Base-by-base conservation (phyloP, 2,888 invertebrate species). In the Sphinx pinastri region DNA sequence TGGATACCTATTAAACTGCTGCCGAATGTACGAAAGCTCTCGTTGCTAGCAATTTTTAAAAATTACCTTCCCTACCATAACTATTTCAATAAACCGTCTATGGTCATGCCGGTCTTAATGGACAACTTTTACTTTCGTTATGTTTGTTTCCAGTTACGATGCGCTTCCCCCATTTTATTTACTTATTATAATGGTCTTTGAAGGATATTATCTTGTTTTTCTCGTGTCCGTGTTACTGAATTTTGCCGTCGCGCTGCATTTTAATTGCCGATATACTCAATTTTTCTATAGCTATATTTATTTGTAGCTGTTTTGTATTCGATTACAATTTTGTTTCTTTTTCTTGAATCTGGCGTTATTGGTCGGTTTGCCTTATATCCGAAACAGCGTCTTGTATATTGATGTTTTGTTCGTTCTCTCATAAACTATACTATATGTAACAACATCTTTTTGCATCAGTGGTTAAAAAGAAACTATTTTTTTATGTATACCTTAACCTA, bases 71-170 rank as follows among this genome's bases (percentile, higher is more conserved):
- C 79, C 79, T 81, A 84, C 85, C 86, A 86, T 91, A 88, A 90
- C 91, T 91, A 90, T 92, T 91, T 90, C 90, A 92, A 92, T 92
- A 91, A 90, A 92, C 88, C 84, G 87, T 89, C 90, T 88, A 89
- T 87, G 88, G 88, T 88, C 87, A 85, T 89, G 78, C 83, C 84
- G 84, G 77, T 84, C 81, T 83, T 88, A 89, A 91, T 90, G 87
- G 88, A 84, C 84, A 86, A 90, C 90, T 91, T 91, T 90, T 89
- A 84, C 90, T 90, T 91, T 90, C 86, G 80, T 82, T 84, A 87
- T 87, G 84, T 88, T 89, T 88, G 86, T 85, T 63, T 63, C 63
- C 19, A 84, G 80, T 82, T 86, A 85, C 81, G 80, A 78, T 84
- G 79, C 81, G 83, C 81, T 80, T 79, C 81, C 80, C 80, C 82